Conservation (phyloP, 2,888 invertebrate genomes). For the Copidosoma aretas region DNA sequence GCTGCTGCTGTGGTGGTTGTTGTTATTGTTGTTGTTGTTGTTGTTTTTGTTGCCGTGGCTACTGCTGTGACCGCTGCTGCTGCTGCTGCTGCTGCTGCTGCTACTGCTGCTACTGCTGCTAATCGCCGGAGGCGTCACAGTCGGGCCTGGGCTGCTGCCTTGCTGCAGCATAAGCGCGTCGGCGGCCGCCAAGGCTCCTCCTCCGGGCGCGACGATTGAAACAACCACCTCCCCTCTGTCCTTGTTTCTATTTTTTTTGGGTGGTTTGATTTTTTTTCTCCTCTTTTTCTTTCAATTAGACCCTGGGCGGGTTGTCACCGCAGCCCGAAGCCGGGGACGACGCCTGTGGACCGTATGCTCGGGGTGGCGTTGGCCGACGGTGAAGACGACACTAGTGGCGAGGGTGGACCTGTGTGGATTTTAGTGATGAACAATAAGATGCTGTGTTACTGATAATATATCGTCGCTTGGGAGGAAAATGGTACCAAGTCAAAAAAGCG, state of each 20-base stretch:
- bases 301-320: slow-evolving; percentile 9
- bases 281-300: no score
- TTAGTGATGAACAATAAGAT: no score
- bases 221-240: no score
- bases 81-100: slow-evolving; percentile 49
- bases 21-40: slow-evolving; percentile 6
- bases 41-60: slow-evolving; percentile 2
- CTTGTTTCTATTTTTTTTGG: no score
- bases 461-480: no score
- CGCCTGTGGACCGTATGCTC: not conserved
- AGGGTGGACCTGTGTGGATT: no score
- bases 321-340: slow-evolving; percentile 24
- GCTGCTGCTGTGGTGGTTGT: not conserved
- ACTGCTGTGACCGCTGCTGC: not conserved
- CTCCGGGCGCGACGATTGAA: not conserved
- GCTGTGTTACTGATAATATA: no score
- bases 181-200: not conserved
- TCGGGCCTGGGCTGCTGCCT: slow-evolving; percentile 52
- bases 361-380: no score
- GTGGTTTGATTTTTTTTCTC: no score
- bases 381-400: no score
- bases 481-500: no score
- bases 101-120: slow-evolving; percentile 49
- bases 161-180: slow-evolving; percentile 54
- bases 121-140: slow-evolving; percentile 47